Conservation (phyloP, 2,113 vertebrate species). For the zebrafish (Danio rerio) region DNA sequence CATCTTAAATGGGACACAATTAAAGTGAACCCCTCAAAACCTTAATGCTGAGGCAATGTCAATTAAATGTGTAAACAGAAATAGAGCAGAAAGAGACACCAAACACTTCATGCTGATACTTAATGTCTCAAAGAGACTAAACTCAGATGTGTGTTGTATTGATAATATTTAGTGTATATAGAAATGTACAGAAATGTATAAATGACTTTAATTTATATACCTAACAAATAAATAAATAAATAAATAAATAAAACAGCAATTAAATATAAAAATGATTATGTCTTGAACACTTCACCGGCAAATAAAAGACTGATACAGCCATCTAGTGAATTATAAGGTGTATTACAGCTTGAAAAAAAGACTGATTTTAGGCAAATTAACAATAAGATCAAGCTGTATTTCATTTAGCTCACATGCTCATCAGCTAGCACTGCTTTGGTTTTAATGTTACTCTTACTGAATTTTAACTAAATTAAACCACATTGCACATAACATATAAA, state of each 20-base stretch:
- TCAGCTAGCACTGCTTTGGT: neutral
- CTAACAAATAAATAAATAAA: too few relatives aligned
- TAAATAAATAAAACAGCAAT: too few relatives aligned
- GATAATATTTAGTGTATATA: too few relatives aligned
- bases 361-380: neutral
- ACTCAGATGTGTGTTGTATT: neutral
- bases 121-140: neutral
- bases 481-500: neutral
- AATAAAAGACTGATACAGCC: conserved; percentile 56
- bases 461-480: neutral
- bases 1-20: too few relatives aligned
- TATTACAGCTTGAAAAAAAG: conserved; percentile 20
- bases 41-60: neutral
- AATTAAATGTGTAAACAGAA: neutral
- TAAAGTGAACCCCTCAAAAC: too few relatives aligned
- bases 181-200: too few relatives aligned
- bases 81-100: neutral
- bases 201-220: too few relatives aligned
- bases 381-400: neutral
- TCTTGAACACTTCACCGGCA: neutral
- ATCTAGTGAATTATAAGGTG: conserved; percentile 64
- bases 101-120: neutral
- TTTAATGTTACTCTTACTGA: neutral
- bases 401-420: neutral
- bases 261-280: too few relatives aligned